These are phyloP conservation scores for Butorides virescens DNA, from an alignment of 2,113 vertebrate species.

Conservation along the genomic window DNA sequence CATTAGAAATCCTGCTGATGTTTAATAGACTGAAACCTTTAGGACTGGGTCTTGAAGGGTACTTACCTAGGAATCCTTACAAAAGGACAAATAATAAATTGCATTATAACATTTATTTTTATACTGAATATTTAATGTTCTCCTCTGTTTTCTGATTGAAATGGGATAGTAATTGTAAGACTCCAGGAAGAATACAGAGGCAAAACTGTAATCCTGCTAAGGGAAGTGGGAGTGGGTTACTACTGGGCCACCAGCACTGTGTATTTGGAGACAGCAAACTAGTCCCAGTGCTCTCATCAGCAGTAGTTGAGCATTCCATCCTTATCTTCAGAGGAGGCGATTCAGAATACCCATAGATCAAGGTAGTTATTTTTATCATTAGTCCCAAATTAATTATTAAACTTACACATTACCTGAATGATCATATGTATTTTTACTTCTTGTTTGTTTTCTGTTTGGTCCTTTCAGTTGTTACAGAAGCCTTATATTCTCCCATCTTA, in stretches of 20 bases:
- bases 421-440: not conserved
- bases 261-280: not conserved
- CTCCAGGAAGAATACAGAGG: not conserved
- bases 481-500: not conserved
- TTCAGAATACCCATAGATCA: not conserved
- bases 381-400: not conserved
- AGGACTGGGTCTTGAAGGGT: not conserved
- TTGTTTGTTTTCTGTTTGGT: not conserved
- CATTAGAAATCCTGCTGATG: not conserved
- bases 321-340: not conserved
- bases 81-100: not conserved
- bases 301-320: not conserved
- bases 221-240: not conserved
- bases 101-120: not conserved
- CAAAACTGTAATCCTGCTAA: not conserved
- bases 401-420: not conserved
- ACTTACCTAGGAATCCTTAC: not conserved
- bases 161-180: not conserved
- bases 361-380: not conserved
- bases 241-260: not conserved
- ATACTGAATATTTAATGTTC: not conserved
- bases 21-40: constrained; percentile 27
- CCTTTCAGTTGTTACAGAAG: not conserved
- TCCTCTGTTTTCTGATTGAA: not conserved
- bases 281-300: not conserved